Evolutionary conservation across 2,113 vertebrate genomes (phyloP).

Genomic region (Panthera tigris): DNA sequence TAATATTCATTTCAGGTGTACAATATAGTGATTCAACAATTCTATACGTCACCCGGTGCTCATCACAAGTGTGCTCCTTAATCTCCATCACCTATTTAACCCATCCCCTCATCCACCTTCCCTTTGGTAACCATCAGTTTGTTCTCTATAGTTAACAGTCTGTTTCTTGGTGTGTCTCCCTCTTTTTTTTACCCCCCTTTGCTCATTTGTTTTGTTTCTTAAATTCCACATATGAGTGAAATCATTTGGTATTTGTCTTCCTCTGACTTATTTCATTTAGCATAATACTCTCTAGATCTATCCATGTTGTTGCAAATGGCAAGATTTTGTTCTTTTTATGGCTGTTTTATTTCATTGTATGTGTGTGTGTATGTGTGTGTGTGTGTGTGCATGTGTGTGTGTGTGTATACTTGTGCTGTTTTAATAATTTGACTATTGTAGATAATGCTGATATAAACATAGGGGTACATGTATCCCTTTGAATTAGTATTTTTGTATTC

Average conservation of each 20-base stretch:
- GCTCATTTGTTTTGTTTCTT: not conserved
- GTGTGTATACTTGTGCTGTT: not conserved
- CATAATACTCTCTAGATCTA: not conserved
- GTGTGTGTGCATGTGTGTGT: no score
- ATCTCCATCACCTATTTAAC: not conserved
- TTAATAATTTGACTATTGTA: not conserved
- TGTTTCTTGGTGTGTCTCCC: not conserved
- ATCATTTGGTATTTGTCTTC: not conserved
- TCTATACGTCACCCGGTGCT: not conserved
- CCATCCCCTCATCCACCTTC: not conserved
- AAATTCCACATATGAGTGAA: not conserved
- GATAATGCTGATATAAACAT: not conserved
- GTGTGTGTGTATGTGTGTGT: no score
- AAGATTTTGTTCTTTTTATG: not conserved
- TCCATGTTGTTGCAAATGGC: not conserved
- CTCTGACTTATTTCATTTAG: not conserved
- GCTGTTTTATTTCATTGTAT: not conserved
- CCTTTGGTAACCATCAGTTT: not conserved
- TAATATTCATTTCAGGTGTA: not conserved
- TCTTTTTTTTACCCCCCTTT: not conserved
- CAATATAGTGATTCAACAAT: not conserved
- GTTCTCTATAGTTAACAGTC: not conserved
- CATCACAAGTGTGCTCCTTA: not conserved
- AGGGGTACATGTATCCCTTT: not conserved
- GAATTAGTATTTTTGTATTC: not conserved